Conservation (phyloP, 2,888 invertebrate genomes). For the Dynastes tityus region DNA sequence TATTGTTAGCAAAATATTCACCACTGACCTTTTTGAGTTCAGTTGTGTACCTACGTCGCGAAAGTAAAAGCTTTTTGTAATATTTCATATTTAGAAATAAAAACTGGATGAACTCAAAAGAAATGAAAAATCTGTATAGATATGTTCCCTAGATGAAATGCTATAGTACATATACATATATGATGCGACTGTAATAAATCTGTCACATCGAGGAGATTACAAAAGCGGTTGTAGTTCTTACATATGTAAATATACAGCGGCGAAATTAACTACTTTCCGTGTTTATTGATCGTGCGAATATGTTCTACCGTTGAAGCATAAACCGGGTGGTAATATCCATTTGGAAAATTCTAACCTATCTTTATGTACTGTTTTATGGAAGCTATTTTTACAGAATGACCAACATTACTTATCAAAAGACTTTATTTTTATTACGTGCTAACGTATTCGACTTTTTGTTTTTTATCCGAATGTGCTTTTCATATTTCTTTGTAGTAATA, state of each 20-base stretch:
- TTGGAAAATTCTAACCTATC: slow-evolving; percentile 4
- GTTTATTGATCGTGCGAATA: not conserved
- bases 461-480: not conserved
- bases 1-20: slow-evolving; percentile 18
- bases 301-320: not conserved
- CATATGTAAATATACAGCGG: not conserved
- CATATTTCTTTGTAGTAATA: slow-evolving; percentile 1
- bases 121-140: not conserved
- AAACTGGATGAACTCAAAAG: not conserved
- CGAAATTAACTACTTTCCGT: not conserved
- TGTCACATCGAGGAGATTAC: not conserved
- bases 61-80: slow-evolving; percentile 44
- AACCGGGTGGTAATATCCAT: not conserved
- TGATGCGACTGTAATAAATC: not conserved
- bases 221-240: not conserved
- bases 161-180: not conserved
- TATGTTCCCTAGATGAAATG: not conserved
- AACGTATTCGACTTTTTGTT: slow-evolving; percentile 3
- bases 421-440: slow-evolving; percentile 17
- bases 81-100: slow-evolving; percentile 32
- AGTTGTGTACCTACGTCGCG: not conserved
- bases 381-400: slow-evolving; percentile 18
- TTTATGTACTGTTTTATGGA: slow-evolving; percentile 18
- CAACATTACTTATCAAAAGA: slow-evolving; percentile 14
- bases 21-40: slow-evolving; percentile 22